phyloP scores from a whole-genome alignment of 1,140 invertebrate species.

The Atta cephalotes region DNA sequence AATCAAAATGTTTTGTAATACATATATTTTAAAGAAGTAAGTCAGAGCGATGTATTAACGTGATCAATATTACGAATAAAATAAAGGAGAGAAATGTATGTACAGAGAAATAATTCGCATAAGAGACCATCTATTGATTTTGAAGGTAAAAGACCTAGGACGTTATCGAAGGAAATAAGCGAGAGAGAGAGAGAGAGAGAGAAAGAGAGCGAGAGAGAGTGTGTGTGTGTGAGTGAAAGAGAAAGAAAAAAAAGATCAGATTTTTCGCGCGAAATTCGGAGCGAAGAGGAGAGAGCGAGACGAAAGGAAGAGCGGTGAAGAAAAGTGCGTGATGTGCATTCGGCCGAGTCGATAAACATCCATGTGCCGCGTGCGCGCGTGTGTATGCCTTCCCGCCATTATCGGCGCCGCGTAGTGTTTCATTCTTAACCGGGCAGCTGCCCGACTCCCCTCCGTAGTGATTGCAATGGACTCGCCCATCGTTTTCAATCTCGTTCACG shows the following conservation, averaged over 20 bases:
- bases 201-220: not conserved
- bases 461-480: conserved; percentile 80
- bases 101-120: conserved; percentile 3
- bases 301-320: conserved; percentile 27
- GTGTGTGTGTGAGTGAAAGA: too few relatives aligned
- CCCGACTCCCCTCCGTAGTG: conserved; percentile 65
- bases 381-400: conserved; percentile 80
- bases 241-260: not conserved
- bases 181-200: not conserved
- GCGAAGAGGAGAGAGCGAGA: conserved; percentile 17
- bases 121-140: conserved; percentile 60
- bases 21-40: conserved; percentile 19
- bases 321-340: conserved; percentile 64
- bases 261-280: conserved; percentile 42
- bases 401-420: conserved; percentile 69
- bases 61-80: not conserved
- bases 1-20: conserved; percentile 18
- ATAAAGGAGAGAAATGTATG: not conserved
- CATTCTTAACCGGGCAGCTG: conserved; percentile 74
- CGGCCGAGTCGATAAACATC: conserved; percentile 63
- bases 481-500: conserved; percentile 32
- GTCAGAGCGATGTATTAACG: not conserved
- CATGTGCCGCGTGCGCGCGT: conserved; percentile 68
- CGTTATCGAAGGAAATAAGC: not conserved
- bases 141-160: conserved; percentile 10